phyloP scores from a whole-genome alignment of 1,140 invertebrate genomes.

The Apocrypta bakeri region DNA sequence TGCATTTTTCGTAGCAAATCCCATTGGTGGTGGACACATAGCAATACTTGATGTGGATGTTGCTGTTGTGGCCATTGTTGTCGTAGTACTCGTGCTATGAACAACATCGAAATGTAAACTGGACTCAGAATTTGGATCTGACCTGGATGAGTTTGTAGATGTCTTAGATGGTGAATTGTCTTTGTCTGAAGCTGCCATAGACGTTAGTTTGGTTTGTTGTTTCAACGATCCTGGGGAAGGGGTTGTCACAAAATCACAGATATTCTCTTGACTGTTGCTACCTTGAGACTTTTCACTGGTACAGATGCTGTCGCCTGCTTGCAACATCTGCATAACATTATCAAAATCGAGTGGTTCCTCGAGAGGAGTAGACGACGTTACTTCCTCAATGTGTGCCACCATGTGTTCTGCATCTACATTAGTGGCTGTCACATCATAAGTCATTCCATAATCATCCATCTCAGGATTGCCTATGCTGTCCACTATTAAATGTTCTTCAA shows the following conservation, averaged over 20 bases:
- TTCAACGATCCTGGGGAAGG: neutral
- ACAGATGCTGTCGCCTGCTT: neutral
- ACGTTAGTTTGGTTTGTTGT: neutral
- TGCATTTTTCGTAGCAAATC: neutral
- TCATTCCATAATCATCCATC: slow-evolving; percentile 38
- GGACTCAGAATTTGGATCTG: neutral
- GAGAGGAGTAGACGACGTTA: neutral
- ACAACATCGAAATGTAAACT: neutral
- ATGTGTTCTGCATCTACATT: slow-evolving; percentile 22
- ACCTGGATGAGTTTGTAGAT: neutral
- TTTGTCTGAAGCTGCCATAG: neutral
- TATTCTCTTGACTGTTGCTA: neutral
- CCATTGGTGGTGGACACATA: slow-evolving; percentile 42
- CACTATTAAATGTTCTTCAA: slow-evolving; percentile 24
- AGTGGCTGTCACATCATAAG: neutral
- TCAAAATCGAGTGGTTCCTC: slow-evolving; percentile 42
- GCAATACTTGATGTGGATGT: neutral
- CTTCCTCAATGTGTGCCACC: slow-evolving; percentile 27
- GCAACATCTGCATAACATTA: slow-evolving; percentile 45
- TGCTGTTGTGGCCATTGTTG: neutral
- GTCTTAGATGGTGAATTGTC: neutral
- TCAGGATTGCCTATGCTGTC: slow-evolving; percentile 47
- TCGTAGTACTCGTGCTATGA: neutral
- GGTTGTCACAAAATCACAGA: slow-evolving; percentile 22
- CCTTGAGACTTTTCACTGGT: neutral